Evolutionary conservation across 2,888 invertebrate species (phyloP).

Genomic region (Graphium colonna): DNA sequence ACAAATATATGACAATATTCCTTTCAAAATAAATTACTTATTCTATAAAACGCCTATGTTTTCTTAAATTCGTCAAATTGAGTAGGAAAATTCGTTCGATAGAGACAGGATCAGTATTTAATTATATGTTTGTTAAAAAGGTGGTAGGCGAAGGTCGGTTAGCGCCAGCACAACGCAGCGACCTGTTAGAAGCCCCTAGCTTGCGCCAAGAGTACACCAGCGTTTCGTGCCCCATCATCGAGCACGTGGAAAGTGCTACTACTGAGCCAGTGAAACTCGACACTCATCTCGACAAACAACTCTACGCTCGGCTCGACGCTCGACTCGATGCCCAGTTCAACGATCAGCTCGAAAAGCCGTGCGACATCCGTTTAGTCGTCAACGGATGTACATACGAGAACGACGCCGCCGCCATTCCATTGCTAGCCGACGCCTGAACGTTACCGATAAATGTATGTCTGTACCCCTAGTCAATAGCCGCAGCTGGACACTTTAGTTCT

Average conservation of each 20-base stretch:
- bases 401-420: slow-evolving; percentile 61
- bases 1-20: no score
- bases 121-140: no score
- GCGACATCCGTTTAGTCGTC: slow-evolving; percentile 65
- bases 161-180: slow-evolving; percentile 68
- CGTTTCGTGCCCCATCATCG: slow-evolving; percentile 87
- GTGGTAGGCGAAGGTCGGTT: slow-evolving; percentile 81
- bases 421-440: slow-evolving; percentile 58
- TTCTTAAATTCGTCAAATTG: no score
- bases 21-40: no score
- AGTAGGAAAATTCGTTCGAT: no score
- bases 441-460: slow-evolving; percentile 24
- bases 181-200: slow-evolving; percentile 70
- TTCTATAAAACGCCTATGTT: no score
- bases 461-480: slow-evolving; percentile 45
- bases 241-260: slow-evolving; percentile 56
- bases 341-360: slow-evolving; percentile 29
- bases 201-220: slow-evolving; percentile 77
- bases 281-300: slow-evolving; percentile 13
- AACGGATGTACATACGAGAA: slow-evolving; percentile 57
- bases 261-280: not conserved
- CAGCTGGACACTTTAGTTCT: slow-evolving; percentile 5
- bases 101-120: no score
- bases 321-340: slow-evolving; percentile 25
- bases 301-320: slow-evolving; percentile 28